These are phyloP conservation scores for Alcedo quadribrachys DNA, from an alignment of 2,797 vertebrate species.

Conservation along the genomic window DNA sequence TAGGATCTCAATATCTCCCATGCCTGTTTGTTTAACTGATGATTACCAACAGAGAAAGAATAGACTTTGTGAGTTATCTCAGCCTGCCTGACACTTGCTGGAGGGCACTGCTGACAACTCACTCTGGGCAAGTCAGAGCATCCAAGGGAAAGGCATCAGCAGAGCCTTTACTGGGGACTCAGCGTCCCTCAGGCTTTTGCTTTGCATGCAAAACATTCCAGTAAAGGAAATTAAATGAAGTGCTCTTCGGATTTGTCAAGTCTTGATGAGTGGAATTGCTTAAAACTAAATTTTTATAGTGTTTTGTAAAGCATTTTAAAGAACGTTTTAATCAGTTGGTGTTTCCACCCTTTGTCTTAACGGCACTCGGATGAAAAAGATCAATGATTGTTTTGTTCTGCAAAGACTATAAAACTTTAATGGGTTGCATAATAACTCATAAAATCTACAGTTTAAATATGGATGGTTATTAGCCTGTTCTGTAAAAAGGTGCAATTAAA, in stretches of 20 bases:
- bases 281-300: slow-evolving; percentile 63
- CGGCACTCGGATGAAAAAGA: slow-evolving; percentile 66
- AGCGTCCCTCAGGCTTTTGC: slow-evolving; percentile 6
- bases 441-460: slow-evolving; percentile 70
- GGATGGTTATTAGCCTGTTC: slow-evolving; percentile 66
- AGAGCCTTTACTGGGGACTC: neutral
- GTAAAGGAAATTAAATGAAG: slow-evolving; percentile 71
- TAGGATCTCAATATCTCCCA: neutral
- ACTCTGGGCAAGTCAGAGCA: neutral
- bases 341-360: slow-evolving; percentile 73
- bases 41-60: neutral
- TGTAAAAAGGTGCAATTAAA: slow-evolving; percentile 66
- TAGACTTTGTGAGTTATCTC: neutral
- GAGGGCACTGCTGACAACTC: neutral
- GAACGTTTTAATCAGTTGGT: slow-evolving; percentile 71
- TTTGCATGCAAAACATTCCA: slow-evolving; percentile 49
- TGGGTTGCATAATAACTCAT: slow-evolving; percentile 59
- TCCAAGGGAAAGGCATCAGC: neutral
- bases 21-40: neutral
- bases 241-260: slow-evolving; percentile 65
- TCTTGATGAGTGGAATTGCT: slow-evolving; percentile 66
- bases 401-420: slow-evolving; percentile 69
- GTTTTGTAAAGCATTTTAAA: slow-evolving; percentile 69
- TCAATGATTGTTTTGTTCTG: slow-evolving; percentile 73
- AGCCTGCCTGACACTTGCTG: neutral